Conservation (phyloP, 23 tunicate species). For the Diplosoma virens region DNA sequence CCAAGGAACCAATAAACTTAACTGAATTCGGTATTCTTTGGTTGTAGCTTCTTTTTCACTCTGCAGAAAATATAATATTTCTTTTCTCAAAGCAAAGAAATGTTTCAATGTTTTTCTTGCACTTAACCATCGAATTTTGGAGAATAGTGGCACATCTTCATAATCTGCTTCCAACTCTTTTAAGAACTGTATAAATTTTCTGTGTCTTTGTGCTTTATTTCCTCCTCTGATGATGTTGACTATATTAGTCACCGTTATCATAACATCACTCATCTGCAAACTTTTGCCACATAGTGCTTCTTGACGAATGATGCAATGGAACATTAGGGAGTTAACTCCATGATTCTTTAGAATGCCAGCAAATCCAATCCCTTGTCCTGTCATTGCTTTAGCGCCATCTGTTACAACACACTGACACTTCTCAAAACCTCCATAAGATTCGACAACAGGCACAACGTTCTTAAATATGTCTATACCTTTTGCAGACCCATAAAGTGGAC, state of each 20-base stretch:
- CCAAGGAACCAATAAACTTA: constrained; percentile 36
- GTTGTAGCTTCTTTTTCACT: too few relatives aligned
- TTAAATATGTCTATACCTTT: constrained; percentile 10
- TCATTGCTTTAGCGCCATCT: constrained; percentile 28
- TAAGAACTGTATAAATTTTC: constrained; percentile 29
- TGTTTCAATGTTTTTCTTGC: constrained; percentile 40
- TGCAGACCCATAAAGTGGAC: constrained; percentile 1
- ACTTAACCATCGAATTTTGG: constrained; percentile 30
- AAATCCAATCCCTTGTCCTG: not conserved
- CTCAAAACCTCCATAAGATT: constrained; percentile 30
- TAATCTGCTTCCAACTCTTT: constrained; percentile 33
- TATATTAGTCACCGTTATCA: not conserved
- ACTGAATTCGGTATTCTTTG: too few relatives aligned
- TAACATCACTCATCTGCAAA: constrained; percentile 21
- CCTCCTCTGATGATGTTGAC: constrained; percentile 24
- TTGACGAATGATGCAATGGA: constrained; percentile 37
- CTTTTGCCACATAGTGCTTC: constrained; percentile 20
- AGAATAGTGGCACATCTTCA: constrained; percentile 33
- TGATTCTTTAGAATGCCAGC: constrained; percentile 22
- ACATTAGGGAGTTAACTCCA: constrained; percentile 19
- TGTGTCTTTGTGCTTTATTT: constrained; percentile 2
- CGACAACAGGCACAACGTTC: constrained; percentile 1
- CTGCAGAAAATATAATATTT: too few relatives aligned
- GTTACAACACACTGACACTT: constrained; percentile 15
- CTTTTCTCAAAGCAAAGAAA: constrained; percentile 33